A percentile compares a stretch with the other conserved stretches of the same genome.
Evolutionary conservation across 1,140 invertebrate genomes (phyloP).

Genomic region (Cardiocondyla obscurior): DNA sequence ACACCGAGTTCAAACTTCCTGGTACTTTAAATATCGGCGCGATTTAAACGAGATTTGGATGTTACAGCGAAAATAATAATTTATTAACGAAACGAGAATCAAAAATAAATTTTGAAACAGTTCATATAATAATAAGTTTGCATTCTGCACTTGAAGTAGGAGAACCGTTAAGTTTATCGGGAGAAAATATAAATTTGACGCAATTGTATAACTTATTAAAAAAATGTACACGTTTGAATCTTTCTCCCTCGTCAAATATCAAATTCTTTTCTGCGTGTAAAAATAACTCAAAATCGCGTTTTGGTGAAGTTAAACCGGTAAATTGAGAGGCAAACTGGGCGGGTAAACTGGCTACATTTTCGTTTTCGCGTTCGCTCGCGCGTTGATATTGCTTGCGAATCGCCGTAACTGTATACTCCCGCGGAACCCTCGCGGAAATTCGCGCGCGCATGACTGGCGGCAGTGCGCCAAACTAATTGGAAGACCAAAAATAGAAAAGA

Average conservation of each 20-base stretch:
- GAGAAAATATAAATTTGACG: not conserved
- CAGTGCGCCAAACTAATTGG: conserved; percentile 34
- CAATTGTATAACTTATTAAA: not conserved
- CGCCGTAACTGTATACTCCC: not conserved
- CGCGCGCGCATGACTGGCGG: conserved; percentile 5
- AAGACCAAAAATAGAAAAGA: conserved; percentile 37
- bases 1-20: not conserved
- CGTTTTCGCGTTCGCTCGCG: not conserved
- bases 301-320: not conserved
- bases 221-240: not conserved
- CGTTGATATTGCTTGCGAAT: conserved; percentile 25
- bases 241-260: not conserved
- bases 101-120: not conserved
- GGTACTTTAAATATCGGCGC: not conserved
- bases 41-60: not conserved
- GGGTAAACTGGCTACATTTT: not conserved
- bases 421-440: conserved; percentile 19
- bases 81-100: not conserved
- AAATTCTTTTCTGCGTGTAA: not conserved
- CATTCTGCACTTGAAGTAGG: not conserved
- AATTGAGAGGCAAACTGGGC: not conserved
- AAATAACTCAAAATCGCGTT: conserved; percentile 34
- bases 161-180: not conserved
- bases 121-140: not conserved
- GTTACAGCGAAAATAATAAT: not conserved